A percentile compares a stretch with the other conserved stretches of the same genome.
phyloP scores from a whole-genome alignment of 2,888 invertebrate species.

The Fragum whitleyi region DNA sequence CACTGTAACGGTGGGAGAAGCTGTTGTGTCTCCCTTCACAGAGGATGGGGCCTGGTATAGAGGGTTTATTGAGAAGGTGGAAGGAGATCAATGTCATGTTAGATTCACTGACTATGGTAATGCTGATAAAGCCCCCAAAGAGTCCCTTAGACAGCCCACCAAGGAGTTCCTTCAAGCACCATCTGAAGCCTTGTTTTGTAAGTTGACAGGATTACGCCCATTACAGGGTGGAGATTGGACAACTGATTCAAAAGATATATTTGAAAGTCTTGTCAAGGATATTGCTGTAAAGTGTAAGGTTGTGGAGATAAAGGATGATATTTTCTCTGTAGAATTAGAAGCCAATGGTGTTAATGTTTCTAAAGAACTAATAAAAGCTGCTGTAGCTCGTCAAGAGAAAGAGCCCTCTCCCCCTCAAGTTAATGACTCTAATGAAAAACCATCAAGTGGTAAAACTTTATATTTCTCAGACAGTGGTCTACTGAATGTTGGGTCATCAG shows the following conservation, averaged over 20 bases:
- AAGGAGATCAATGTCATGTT: slow-evolving; percentile 74
- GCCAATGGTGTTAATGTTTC: slow-evolving; percentile 68
- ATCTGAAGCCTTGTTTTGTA: slow-evolving; percentile 73
- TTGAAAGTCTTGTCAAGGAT: slow-evolving; percentile 73
- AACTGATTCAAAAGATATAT: slow-evolving; percentile 71
- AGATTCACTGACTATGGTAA: slow-evolving; percentile 82
- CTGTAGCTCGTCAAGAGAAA: slow-evolving; percentile 65
- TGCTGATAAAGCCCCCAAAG: slow-evolving; percentile 70
- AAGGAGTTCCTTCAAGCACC: slow-evolving; percentile 62
- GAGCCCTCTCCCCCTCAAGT: slow-evolving; percentile 31
- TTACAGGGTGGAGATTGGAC: slow-evolving; percentile 67
- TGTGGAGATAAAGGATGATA: slow-evolving; percentile 50
- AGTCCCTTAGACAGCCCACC: slow-evolving; percentile 61
- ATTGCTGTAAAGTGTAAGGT: slow-evolving; percentile 70
- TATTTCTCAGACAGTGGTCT: background rate
- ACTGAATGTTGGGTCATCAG: slow-evolving; percentile 50
- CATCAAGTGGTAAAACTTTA: background rate
- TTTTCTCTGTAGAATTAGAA: slow-evolving; percentile 63
- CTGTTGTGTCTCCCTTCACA: slow-evolving; percentile 86
- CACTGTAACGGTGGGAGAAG: slow-evolving; percentile 49
- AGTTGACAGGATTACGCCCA: slow-evolving; percentile 69
- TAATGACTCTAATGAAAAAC: background rate
- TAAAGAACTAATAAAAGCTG: slow-evolving; percentile 69
- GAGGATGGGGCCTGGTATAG: slow-evolving; percentile 90
- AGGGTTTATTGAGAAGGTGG: slow-evolving; percentile 87